Base-by-base conservation (phyloP, 2,888 invertebrate species). In the Mechanitis mazaeus region DNA sequence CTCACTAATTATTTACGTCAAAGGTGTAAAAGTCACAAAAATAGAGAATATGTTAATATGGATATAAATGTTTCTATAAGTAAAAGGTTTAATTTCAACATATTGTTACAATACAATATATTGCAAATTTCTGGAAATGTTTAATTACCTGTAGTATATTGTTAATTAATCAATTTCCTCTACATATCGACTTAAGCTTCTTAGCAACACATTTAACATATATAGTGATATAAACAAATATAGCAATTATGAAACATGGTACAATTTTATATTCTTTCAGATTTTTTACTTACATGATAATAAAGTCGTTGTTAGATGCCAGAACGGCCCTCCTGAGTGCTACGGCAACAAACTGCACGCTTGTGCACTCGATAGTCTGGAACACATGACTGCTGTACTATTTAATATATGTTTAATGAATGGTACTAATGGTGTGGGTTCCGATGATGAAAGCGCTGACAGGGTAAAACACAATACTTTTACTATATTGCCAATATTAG, bases 271-370 rank as follows among this genome's bases (percentile, higher is more conserved):
- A 9, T 9, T 42, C 20, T 5, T 42, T 75, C 33, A 84, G 83
- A 80, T 79, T 2, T 57, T 56, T 35, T 60, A 65, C 31, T 60
- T 71, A 6, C 58, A 69, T 2, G 73, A 74, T 1, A 20, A 20
- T 20, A 63, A 63, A 0, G 73, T 75, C 58, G 61, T 56, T 63
- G 95, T 96, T 77, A 84, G 84, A 28, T 96, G 96, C 75, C 96
- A 96, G 76, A 96, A 96, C 80, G 94, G 94, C 1, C 76, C 79
- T 2, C 72, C 83, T 0, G 95, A 96, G 81, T 96, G 96, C 75
- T 91, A 93, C 69, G 96, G 94, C 0, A 96, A 96, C 80, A 95
- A 92, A 72, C 91, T 95, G 62, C 96, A 96, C 77, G 94, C 95
- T 0, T 96, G 96, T 79, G 92, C 92, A 0, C 90, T 94, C 56